Conservation (phyloP, 2,888 invertebrate genomes). For the Synergus laeviventris region DNA sequence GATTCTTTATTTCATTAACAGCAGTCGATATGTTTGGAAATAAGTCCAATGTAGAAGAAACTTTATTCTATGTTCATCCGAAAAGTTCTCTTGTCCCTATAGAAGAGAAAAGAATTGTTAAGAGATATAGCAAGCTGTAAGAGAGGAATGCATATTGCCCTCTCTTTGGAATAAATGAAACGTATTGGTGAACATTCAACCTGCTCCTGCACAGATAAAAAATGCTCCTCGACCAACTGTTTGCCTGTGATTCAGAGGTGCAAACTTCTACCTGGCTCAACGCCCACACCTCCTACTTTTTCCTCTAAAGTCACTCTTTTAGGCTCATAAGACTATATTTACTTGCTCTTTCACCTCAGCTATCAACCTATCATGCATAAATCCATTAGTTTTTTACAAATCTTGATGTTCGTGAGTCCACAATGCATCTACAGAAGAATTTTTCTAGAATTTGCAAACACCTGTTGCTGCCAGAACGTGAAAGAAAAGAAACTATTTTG, state of each 20-base stretch:
- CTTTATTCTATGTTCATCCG: not conserved
- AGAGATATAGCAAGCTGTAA: not conserved
- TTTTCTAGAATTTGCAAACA: too few species aligned
- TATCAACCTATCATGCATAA: not conserved
- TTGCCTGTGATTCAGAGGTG: slow-evolving; percentile 68
- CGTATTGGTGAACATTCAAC: slow-evolving; percentile 49
- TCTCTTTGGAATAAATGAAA: not conserved
- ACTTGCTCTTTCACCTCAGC: not conserved
- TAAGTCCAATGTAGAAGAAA: not conserved
- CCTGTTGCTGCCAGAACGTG: too few species aligned
- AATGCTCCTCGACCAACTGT: slow-evolving; percentile 60
- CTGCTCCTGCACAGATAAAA: slow-evolving; percentile 56
- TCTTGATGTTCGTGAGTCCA: not conserved
- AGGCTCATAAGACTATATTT: not conserved
- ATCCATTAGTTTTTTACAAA: not conserved
- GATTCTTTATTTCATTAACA: not conserved
- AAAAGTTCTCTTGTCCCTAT: not conserved
- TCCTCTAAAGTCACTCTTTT: slow-evolving; percentile 29
- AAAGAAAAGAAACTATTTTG: too few species aligned
- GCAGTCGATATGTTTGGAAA: not conserved
- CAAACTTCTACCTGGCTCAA: slow-evolving; percentile 69
- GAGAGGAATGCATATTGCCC: not conserved
- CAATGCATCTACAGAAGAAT: not conserved
- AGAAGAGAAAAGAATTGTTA: not conserved
- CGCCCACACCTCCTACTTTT: slow-evolving; percentile 67